Conservation (phyloP, 2,888 invertebrate species). For the Abrostola triplasia region DNA sequence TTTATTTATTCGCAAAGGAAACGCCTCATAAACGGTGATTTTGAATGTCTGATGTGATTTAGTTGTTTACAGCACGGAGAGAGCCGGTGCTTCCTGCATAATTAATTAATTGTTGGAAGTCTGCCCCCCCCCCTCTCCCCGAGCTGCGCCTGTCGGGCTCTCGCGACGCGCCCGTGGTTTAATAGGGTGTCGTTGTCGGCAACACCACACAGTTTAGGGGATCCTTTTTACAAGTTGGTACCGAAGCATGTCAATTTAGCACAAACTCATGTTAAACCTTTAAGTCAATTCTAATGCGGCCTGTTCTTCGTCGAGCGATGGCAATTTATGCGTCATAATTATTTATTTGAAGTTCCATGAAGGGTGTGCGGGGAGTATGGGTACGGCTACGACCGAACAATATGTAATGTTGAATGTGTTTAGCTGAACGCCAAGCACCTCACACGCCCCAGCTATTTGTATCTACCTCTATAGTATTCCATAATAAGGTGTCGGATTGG, state of each 20-base stretch:
- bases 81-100: slow-evolving; percentile 11
- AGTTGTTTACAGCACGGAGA: slow-evolving; percentile 8
- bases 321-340: slow-evolving; percentile 3
- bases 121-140: neutral
- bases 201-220: slow-evolving; percentile 12
- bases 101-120: slow-evolving; percentile 16
- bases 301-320: neutral
- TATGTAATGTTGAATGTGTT: neutral
- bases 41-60: slow-evolving; percentile 30
- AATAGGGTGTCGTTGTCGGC: neutral
- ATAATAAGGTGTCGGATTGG: too few relatives aligned
- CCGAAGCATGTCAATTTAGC: too few relatives aligned
- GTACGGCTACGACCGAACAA: neutral
- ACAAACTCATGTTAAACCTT: too few relatives aligned
- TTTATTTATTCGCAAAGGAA: slow-evolving; percentile 28
- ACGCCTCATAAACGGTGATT: slow-evolving; percentile 19
- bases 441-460: too few relatives aligned
- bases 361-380: neutral
- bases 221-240: slow-evolving; percentile 13
- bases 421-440: too few relatives aligned
- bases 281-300: too few relatives aligned
- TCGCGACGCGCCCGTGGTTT: neutral
- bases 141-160: neutral
- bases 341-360: slow-evolving; percentile 8
- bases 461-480: too few relatives aligned